These are phyloP conservation scores for Aleadryas rufinucha DNA, from an alignment of 2,113 vertebrate genomes.

Conservation along the genomic window DNA sequence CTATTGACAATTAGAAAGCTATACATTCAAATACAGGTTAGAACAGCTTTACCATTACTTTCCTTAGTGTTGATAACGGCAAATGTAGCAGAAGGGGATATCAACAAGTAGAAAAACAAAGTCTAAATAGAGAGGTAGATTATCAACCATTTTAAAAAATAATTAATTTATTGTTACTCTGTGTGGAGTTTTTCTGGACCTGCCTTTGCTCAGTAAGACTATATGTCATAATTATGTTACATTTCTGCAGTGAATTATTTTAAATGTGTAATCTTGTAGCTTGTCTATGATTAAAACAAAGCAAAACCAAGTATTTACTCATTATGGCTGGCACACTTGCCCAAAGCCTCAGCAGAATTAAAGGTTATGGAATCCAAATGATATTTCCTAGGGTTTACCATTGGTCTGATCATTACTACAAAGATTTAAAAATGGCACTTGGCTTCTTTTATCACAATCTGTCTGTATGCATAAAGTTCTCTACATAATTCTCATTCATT, in stretches of 20 bases:
- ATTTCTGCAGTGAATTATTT: not conserved
- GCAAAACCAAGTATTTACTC: not conserved
- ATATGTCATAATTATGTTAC: not conserved
- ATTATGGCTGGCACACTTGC: not conserved
- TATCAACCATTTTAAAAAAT: not conserved
- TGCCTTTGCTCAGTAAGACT: not conserved
- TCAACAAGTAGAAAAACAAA: not conserved
- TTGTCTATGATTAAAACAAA: not conserved
- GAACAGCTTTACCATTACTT: not conserved
- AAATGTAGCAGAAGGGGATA: not conserved
- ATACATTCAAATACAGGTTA: not conserved
- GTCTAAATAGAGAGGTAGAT: not conserved
- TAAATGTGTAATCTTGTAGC: not conserved
- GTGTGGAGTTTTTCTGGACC: not conserved
- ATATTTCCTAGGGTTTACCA: not conserved
- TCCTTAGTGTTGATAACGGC: not conserved
- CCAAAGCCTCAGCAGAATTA: not conserved
- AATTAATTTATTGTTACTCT: not conserved
- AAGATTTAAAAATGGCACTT: not conserved
- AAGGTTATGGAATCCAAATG: not conserved
- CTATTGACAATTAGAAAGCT: not conserved
- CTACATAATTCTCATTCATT: not conserved
- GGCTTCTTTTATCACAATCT: not conserved
- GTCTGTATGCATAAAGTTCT: not conserved
- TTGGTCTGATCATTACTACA: not conserved